phyloP scores from a whole-genome alignment of 2,113 vertebrate species.

The Mobula hypostoma region DNA sequence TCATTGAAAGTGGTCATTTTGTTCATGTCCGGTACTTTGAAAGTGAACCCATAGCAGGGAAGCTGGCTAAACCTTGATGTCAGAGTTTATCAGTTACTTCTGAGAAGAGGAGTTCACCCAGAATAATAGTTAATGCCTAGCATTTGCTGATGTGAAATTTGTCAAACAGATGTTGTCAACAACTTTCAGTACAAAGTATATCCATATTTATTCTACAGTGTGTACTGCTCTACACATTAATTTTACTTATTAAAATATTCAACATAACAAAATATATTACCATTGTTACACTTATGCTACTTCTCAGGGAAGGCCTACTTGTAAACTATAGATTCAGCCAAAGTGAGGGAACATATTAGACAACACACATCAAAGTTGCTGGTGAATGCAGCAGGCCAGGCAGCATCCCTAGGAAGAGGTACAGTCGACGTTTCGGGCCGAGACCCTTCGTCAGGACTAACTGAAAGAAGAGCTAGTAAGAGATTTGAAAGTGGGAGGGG shows the following conservation, averaged over 20 bases:
- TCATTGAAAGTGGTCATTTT: constrained; percentile 13
- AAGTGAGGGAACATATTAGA: not conserved
- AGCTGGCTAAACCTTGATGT: not conserved
- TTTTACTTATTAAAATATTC: not conserved
- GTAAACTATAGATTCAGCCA: not conserved
- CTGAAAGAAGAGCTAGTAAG: no score
- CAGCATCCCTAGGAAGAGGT: no score
- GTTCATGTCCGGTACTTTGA: constrained; percentile 16
- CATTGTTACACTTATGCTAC: no score
- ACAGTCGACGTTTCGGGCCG: no score
- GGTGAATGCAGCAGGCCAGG: no score
- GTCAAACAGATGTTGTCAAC: not conserved
- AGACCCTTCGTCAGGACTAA: no score
- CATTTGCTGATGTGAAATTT: not conserved
- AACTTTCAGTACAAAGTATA: not conserved
- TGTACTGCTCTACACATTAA: not conserved
- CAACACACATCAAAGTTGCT: no score
- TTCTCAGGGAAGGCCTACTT: not conserved
- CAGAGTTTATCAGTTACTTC: not conserved
- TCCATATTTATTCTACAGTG: no score
- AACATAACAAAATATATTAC: not conserved
- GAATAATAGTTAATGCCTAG: not conserved
- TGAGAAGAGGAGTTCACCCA: not conserved
- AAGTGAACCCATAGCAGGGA: not conserved
- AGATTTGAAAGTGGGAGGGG: no score